phyloP scores from a whole-genome alignment of 64 coral and sea anemone genomes.

The Dendronephthya gigantea region DNA sequence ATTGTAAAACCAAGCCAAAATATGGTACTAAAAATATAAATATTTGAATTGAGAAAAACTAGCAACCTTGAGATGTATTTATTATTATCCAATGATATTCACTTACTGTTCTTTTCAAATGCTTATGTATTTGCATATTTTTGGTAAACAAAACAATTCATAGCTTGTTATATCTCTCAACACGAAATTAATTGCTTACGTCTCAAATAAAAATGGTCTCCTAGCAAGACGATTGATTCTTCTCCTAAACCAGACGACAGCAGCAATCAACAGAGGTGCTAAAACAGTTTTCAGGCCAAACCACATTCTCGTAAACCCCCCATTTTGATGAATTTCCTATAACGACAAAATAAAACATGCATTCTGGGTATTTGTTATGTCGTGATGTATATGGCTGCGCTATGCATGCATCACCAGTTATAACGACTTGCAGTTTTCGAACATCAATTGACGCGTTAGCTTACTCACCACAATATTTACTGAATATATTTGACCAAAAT shows the following conservation, averaged over 20 bases:
- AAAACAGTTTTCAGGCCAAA: slow-evolving; percentile 85
- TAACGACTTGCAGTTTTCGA: too few species aligned
- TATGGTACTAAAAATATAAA: not conserved
- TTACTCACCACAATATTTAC: slow-evolving; percentile 9
- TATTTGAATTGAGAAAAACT: not conserved
- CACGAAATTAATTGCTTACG: slow-evolving; percentile 35
- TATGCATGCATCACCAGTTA: too few species aligned
- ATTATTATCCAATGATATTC: too few species aligned
- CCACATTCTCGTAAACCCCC: slow-evolving; percentile 79
- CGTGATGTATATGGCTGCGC: too few species aligned
- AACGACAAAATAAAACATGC: slow-evolving; percentile 1
- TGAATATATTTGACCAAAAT: not conserved
- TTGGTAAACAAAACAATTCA: not conserved
- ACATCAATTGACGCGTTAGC: too few species aligned
- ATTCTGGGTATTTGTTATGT: not conserved
- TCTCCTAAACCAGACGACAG: slow-evolving; percentile 64
- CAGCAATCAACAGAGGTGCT: slow-evolving; percentile 36
- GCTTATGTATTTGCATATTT: too few species aligned
- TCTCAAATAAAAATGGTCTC: slow-evolving; percentile 61
- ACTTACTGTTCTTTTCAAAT: too few species aligned
- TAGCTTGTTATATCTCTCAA: not conserved
- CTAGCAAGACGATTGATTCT: slow-evolving; percentile 45
- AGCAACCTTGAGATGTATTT: not conserved
- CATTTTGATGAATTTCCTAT: slow-evolving; percentile 99
- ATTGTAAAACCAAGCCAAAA: not conserved